phyloP scores from a whole-genome alignment of 2,113 vertebrate genomes.

The Dicaeum eximium region DNA sequence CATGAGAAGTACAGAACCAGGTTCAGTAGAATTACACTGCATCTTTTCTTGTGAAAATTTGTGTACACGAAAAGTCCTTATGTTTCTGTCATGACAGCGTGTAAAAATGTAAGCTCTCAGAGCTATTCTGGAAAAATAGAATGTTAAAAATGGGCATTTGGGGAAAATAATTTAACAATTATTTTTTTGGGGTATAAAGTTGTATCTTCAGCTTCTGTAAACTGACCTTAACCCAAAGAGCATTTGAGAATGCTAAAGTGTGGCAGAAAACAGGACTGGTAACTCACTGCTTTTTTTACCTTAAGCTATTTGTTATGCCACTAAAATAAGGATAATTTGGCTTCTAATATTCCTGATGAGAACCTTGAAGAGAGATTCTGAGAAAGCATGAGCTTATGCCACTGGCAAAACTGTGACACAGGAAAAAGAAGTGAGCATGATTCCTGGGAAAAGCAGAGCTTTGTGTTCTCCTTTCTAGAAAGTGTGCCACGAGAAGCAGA shows the following conservation, averaged over 20 bases:
- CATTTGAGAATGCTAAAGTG: neutral
- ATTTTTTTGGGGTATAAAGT: neutral
- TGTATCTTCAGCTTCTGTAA: neutral
- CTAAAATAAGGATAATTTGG: neutral
- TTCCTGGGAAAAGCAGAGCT: neutral
- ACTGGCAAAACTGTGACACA: neutral
- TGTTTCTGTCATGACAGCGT: neutral
- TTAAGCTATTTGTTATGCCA: neutral
- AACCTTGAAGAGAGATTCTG: neutral
- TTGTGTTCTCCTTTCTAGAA: neutral
- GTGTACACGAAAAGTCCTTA: neutral
- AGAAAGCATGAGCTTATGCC: neutral
- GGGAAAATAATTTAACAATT: neutral
- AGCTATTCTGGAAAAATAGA: neutral
- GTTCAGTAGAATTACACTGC: neutral
- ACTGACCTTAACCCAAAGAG: neutral
- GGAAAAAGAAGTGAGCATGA: neutral
- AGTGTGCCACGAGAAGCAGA: neutral
- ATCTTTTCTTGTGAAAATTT: neutral
- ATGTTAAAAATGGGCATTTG: neutral
- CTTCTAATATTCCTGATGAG: neutral
- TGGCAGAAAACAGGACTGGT: neutral
- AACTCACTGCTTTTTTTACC: neutral
- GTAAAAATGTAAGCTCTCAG: neutral
- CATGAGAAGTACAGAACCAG: neutral